phyloP scores from a whole-genome alignment of 2,888 invertebrate species.

The Calameuta pallipes region DNA sequence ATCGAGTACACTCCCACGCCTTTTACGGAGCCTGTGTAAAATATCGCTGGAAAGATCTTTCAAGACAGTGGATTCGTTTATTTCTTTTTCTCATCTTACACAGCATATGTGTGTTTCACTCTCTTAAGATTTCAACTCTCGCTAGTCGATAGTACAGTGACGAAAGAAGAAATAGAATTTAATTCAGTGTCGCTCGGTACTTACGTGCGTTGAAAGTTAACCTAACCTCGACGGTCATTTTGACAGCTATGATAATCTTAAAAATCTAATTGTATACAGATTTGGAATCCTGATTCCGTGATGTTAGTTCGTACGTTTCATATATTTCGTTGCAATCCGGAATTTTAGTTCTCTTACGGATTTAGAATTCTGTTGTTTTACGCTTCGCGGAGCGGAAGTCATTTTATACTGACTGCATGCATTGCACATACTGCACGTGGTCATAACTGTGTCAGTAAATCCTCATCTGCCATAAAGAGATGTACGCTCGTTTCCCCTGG shows the following conservation, averaged over 20 bases:
- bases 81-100: background rate
- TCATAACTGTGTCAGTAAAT: background rate
- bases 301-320: background rate
- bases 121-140: background rate
- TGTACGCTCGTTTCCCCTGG: background rate
- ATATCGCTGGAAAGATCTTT: background rate
- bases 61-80: background rate
- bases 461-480: background rate
- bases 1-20: slow-evolving; percentile 43
- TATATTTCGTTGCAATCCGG: background rate
- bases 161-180: background rate
- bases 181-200: background rate
- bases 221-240: background rate
- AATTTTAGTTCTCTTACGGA: background rate
- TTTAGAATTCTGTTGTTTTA: background rate
- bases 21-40: background rate
- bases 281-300: background rate
- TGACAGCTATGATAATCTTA: background rate
- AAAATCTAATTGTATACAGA: background rate
- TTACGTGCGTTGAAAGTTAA: background rate
- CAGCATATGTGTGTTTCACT: background rate
- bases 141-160: background rate
- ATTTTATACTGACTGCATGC: background rate
- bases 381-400: background rate
- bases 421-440: background rate